Evolutionary conservation across 2,888 invertebrate species (phyloP).

Genomic region (Dolichomitus sp.): DNA sequence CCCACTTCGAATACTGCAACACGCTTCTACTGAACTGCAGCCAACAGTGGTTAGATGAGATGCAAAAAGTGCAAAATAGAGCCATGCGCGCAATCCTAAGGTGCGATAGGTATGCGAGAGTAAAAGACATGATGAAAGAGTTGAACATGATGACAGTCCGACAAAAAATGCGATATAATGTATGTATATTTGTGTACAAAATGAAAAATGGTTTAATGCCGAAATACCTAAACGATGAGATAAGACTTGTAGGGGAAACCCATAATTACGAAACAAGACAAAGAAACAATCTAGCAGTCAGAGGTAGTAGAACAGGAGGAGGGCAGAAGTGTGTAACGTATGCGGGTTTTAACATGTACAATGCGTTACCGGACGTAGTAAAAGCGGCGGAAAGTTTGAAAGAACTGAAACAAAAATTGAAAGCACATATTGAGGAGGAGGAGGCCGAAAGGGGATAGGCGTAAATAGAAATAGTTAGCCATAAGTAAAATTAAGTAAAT

Average conservation of each 20-base stretch:
- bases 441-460: not conserved
- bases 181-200: conserved; percentile 18
- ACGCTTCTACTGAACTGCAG: not conserved
- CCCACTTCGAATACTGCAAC: conserved; percentile 3
- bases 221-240: not conserved
- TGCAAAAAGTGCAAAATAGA: conserved; percentile 17
- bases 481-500: not conserved
- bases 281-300: not conserved
- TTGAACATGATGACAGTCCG: not conserved
- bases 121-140: conserved; percentile 2
- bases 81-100: conserved; percentile 22
- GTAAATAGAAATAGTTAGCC: not conserved
- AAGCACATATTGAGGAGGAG: not conserved
- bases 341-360: conserved; percentile 15
- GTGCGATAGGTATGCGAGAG: conserved; percentile 15
- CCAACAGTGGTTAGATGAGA: not conserved
- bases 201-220: not conserved
- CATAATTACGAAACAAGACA: not conserved
- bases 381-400: not conserved
- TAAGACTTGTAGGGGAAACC: not conserved
- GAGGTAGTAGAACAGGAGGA: not conserved
- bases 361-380: conserved; percentile 1
- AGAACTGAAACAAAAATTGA: not conserved
- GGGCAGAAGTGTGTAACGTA: conserved; percentile 1
- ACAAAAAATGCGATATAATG: conserved; percentile 3